Evolutionary conservation across 1,140 invertebrate species (phyloP).

Genomic region (Trichonephila clavipes): DNA sequence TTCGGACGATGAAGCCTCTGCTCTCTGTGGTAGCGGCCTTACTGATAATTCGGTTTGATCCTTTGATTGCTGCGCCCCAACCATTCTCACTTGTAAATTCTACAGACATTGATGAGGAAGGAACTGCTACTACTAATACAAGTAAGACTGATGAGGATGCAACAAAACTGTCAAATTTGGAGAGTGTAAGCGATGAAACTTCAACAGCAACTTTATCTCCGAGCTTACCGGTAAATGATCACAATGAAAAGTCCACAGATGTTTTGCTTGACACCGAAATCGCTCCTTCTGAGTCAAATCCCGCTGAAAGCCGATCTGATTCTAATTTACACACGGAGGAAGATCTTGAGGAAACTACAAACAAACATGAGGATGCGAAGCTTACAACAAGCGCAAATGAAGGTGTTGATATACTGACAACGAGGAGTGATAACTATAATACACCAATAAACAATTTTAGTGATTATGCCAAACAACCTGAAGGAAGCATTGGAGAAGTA

Average conservation of each 20-base stretch:
- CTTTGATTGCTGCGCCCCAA: neutral
- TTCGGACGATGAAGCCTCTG: constrained; percentile 22
- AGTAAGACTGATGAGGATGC: neutral
- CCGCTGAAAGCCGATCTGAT: neutral
- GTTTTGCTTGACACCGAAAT: neutral
- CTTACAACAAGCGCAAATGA: neutral
- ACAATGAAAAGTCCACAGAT: neutral
- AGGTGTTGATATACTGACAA: neutral
- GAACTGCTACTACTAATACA: neutral
- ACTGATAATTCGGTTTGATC: neutral
- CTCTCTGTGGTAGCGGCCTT: neutral
- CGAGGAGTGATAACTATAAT: neutral
- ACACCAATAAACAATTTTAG: neutral
- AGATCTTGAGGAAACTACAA: neutral
- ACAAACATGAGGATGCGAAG: too few species aligned
- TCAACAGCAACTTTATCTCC: neutral
- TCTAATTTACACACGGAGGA: neutral
- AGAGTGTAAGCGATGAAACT: neutral
- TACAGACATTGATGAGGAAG: neutral
- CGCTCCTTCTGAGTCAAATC: neutral
- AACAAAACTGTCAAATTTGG: neutral
- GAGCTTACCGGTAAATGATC: too few species aligned
- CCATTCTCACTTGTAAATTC: neutral
- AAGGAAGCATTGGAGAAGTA: neutral
- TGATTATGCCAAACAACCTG: neutral